Evolutionary conservation across 2,113 vertebrate genomes (phyloP).

Genomic region (Apteryx mantelli): DNA sequence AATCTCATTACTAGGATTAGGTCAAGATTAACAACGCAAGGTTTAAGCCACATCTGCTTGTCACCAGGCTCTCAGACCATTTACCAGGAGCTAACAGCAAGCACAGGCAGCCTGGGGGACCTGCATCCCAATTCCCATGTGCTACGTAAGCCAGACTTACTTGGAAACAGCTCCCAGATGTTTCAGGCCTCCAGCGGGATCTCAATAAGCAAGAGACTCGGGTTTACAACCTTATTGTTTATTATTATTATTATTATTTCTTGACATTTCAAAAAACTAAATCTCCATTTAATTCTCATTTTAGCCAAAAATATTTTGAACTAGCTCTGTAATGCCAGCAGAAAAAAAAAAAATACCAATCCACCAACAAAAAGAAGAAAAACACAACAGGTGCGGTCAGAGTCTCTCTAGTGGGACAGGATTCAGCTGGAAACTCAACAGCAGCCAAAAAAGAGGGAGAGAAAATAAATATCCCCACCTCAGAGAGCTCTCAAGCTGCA

Average conservation of each 20-base stretch:
- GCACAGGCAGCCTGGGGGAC: background rate
- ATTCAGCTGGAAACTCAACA: background rate
- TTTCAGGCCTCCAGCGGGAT: too few species aligned
- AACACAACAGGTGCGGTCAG: background rate
- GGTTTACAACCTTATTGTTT: slow-evolving; percentile 10
- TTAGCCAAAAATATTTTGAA: slow-evolving; percentile 68
- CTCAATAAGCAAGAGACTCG: background rate
- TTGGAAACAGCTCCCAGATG: background rate
- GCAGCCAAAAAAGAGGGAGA: background rate
- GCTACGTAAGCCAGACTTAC: accelerated
- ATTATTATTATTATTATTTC: slow-evolving; percentile 20
- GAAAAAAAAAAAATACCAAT: background rate
- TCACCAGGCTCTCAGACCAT: background rate
- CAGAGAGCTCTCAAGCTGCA: background rate
- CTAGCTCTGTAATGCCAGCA: slow-evolving; percentile 50
- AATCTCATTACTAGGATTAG: background rate
- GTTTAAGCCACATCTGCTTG: background rate
- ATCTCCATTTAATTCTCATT: slow-evolving; percentile 53
- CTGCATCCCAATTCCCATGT: accelerated
- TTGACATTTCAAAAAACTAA: slow-evolving; percentile 62
- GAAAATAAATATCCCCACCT: background rate
- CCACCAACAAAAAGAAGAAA: background rate
- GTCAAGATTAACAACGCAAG: background rate
- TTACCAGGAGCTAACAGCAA: background rate
- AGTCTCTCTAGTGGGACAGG: background rate